Evolutionary conservation across 2,113 vertebrate species (phyloP), one percentile per base, ranked within the genome.

Genomic region (Rhegmatorhina hoffmannsi): DNA sequence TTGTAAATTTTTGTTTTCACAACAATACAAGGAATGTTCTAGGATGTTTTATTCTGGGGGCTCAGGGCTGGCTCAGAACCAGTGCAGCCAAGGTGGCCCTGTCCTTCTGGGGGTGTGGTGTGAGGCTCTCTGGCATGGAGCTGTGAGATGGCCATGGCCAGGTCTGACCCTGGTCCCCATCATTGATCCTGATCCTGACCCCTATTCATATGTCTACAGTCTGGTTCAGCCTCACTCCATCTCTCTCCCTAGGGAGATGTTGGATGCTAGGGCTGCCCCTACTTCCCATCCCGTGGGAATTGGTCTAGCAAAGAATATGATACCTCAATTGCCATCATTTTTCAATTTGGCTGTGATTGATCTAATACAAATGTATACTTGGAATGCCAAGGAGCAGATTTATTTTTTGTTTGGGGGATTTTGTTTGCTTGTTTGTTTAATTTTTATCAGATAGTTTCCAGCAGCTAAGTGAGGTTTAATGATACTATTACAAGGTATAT

Each of bases 381-480:
- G 38, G 44, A 63, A 28, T 34, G 49, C 34, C 50, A 55, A 81
- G 43, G 38, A 66, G 24, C 4, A 26, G 79, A 53, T 67, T 84
- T 59, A 20, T 58, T 49, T 85, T 34, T 76, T 56, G 29, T 26
- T 84, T 49, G 3, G 24, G 55, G 24, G 10, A 14, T 10, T 36
- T 66, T 62, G 15, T 68, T 79, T 69, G 9, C 49, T 92, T 60
- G 80, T 38, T 89, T 84, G 33, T 62, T 56, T 68, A 63, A 47
- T 74, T 94, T 83, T 88, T 87, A 69, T 82, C 56, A 76, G 69
- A 49, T 69, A 0, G 0, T 76, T 90, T 94, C 55, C 53, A 85
- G 85, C 70, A 89, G 49, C 46, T 92, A 67, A 40, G 63, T 53
- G 58, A 81, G 60, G 36, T 93, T 94, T 93, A 92, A 92, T 58